A percentile compares a stretch with the other conserved stretches of the same genome.
Evolutionary conservation across 2,797 vertebrate species (phyloP).

Genomic region (Enteromius mattozi): DNA sequence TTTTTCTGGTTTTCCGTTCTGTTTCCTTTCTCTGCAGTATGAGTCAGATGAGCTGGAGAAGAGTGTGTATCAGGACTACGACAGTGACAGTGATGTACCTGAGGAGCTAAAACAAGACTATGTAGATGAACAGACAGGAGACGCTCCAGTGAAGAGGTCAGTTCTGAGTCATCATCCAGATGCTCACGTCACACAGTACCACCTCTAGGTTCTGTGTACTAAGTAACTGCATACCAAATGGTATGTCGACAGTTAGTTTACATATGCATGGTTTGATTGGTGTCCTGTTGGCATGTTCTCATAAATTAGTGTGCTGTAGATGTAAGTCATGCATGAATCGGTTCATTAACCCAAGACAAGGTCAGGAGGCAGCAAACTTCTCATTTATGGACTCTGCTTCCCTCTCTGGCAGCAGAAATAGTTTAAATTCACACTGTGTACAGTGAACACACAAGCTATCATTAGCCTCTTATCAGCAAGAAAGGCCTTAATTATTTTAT

Average conservation of each 20-base stretch:
- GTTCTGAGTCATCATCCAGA: constrained; percentile 35
- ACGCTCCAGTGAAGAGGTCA: constrained; percentile 92
- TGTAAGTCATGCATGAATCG: not conserved
- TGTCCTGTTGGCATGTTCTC: not conserved
- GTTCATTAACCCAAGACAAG: constrained; percentile 12
- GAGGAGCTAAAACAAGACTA: constrained; percentile 97
- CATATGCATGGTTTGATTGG: not conserved
- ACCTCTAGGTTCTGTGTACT: not conserved
- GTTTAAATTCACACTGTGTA: constrained; percentile 54
- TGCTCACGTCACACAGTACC: not conserved
- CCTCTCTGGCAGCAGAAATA: constrained; percentile 37
- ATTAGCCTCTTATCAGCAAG: constrained; percentile 40
- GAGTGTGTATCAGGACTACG: constrained; percentile 94
- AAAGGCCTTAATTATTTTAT: constrained; percentile 58
- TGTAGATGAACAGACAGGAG: constrained; percentile 97
- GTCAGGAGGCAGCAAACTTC: constrained; percentile 7
- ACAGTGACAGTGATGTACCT: constrained; percentile 96
- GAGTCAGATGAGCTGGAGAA: constrained; percentile 99
- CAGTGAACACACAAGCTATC: constrained; percentile 50
- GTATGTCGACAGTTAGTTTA: not conserved
- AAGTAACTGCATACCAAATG: not conserved
- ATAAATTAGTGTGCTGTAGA: not conserved
- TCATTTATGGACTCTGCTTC: constrained; percentile 39
- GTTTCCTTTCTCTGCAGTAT: constrained; percentile 77
- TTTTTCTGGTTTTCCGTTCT: not conserved